Percentiles rank a stretch among this genome's conserved stretches.
These are phyloP conservation scores for Drosophila pallidifrons DNA, from an alignment of 1,140 invertebrate species.

Conservation along the genomic window DNA sequence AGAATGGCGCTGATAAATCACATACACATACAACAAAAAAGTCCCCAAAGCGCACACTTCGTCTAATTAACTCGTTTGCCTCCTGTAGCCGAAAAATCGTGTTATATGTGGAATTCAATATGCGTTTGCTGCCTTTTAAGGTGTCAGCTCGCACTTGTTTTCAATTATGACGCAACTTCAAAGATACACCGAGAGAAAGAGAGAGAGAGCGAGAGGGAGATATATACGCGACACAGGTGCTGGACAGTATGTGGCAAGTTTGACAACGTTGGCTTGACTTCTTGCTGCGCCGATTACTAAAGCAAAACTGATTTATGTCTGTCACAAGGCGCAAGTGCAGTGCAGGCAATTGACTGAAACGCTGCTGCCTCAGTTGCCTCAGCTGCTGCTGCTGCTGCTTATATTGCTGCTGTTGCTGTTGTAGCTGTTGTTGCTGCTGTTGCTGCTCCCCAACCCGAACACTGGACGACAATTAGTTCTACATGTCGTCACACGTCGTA, in stretches of 20 bases:
- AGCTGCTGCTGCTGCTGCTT: background rate
- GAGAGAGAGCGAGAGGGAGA: background rate
- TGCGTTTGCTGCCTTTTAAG: conserved; percentile 56
- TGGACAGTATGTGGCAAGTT: conserved; percentile 38
- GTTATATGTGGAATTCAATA: conserved; percentile 19
- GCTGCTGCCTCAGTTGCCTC: conserved; percentile 12
- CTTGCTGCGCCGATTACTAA: conserved; percentile 80
- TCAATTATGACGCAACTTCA: conserved; percentile 74
- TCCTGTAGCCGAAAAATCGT: conserved; percentile 3
- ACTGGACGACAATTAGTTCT: conserved; percentile 84
- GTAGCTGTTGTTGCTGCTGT: conserved; percentile 1
- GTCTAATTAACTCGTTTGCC: conserved; percentile 73
- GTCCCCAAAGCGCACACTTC: conserved; percentile 61
- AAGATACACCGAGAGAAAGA: background rate
- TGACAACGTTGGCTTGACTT: conserved; percentile 61
- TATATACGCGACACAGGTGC: conserved; percentile 29
- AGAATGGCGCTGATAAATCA: conserved; percentile 49
- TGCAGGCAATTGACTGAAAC: conserved; percentile 52
- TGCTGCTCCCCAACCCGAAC: conserved; percentile 30
- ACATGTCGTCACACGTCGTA: conserved; percentile 84
- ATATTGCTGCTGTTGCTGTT: background rate
- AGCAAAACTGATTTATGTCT: conserved; percentile 83
- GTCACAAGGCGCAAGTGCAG: conserved; percentile 70
- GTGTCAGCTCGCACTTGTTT: conserved; percentile 44
- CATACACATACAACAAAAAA: conserved; percentile 23